Base-by-base conservation (phyloP, 2,888 invertebrate genomes). In the Nebria brevicollis region DNA sequence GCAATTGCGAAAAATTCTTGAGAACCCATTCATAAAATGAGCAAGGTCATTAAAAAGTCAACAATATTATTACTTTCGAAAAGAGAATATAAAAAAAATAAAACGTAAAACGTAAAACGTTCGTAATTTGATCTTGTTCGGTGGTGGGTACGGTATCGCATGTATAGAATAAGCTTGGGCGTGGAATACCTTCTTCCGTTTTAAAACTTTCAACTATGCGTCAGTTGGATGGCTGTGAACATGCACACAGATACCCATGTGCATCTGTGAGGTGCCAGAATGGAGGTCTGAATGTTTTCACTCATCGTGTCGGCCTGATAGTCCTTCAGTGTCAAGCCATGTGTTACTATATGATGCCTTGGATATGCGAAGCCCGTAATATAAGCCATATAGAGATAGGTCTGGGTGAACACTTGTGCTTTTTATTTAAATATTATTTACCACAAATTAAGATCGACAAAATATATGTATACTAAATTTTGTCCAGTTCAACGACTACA, bases 281-380 rank as follows among this genome's bases (percentile, higher is more conserved):
- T 54, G 54, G 70, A 13, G 8, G 54, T 13, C 54, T 54, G 54
- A 54, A 54, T 54, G 54, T 54, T 64, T 13, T 75, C 75, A 54
- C 64, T 75, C 75, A 75, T 75, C 54, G 64, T 6, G 10, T 25
- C 26, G 41, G 70, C 13, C 66, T 66, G 77, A 77, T 77, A 72
- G 72, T 20, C 77, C 70, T 25, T 54, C 20, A 75, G 75, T 72
- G 72, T 20, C 72, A 26, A 25, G 77, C 77, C 77, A 77, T 77
- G 77, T 77, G 77, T 77, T 72, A 64, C 64, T 54, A 54, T 54
- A 54, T 54, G 54, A 54, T 54, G 54, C 54, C 54, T 54, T 54
- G 13, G 8, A 54, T 54, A 54, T 54, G 54, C 13, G 54, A 13
- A 11, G 54, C 54, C 54, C 54, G 54, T 54, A 54, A 54, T 54